Percentiles rank a stretch among this genome's conserved stretches.
These are phyloP conservation scores for Gasterosteus aculeatus DNA, from an alignment of 2,113 vertebrate genomes.

Conservation along the genomic window DNA sequence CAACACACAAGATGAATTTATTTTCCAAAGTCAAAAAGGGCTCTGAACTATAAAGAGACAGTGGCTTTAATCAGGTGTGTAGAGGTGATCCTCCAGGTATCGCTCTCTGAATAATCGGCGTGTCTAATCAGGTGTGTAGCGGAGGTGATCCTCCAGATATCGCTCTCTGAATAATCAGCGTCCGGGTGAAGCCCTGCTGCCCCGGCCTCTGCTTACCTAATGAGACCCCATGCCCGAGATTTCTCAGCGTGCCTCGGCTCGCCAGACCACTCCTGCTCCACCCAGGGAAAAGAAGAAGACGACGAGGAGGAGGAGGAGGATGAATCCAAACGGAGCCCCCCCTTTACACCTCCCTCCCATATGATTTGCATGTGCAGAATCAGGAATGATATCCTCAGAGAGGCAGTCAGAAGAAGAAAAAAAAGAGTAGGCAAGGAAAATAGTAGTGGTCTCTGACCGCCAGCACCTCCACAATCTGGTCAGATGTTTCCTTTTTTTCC, in stretches of 20 bases:
- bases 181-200: conserved; percentile 67
- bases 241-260: conserved; percentile 66
- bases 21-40: conserved; percentile 46
- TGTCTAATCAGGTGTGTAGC: conserved; percentile 55
- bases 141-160: conserved; percentile 60
- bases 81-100: conserved; percentile 56
- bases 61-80: conserved; percentile 57
- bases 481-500: conserved; percentile 32
- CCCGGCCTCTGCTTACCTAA: conserved; percentile 81
- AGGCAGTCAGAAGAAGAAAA: conserved; percentile 51
- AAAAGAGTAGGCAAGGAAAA: conserved; percentile 22
- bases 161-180: conserved; percentile 73
- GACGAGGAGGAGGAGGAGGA: conserved; percentile 23
- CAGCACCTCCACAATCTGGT: conserved; percentile 50
- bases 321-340: conserved; percentile 52
- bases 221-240: conserved; percentile 78
- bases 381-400: conserved; percentile 67
- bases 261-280: conserved; percentile 63
- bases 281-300: conserved; percentile 62
- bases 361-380: conserved; percentile 78
- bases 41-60: conserved; percentile 46
- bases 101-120: conserved; percentile 71
- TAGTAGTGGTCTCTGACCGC: conserved; percentile 50
- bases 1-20: conserved; percentile 34
- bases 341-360: conserved; percentile 23